phyloP scores from a whole-genome alignment of 2,797 vertebrate species.

The Xerus rutilus region DNA sequence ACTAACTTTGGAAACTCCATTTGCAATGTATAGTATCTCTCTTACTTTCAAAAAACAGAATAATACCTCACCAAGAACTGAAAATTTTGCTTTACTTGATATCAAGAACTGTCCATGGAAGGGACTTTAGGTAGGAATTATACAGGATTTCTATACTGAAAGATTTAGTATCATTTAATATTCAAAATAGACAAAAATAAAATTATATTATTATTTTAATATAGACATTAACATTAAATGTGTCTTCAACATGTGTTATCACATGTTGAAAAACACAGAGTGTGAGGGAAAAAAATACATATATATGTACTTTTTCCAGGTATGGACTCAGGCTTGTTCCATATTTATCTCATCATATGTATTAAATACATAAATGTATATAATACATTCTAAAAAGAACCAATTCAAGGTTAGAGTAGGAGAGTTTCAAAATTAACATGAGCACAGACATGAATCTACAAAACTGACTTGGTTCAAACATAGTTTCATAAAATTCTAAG shows the following conservation, averaged over 20 bases:
- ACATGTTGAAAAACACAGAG: neutral
- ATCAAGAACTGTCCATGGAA: neutral
- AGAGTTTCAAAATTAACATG: conserved; percentile 13
- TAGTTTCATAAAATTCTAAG: neutral
- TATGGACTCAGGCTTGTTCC: neutral
- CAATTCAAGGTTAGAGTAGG: neutral
- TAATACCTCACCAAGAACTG: neutral
- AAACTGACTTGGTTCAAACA: neutral
- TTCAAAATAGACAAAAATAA: neutral
- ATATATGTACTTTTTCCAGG: too few relatives aligned
- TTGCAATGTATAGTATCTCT: neutral
- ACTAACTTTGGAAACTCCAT: neutral
- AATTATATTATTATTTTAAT: neutral
- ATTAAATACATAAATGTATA: neutral
- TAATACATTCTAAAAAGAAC: neutral
- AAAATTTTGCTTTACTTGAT: neutral
- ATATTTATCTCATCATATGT: neutral
- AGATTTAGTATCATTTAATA: neutral
- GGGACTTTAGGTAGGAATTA: neutral
- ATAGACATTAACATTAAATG: neutral
- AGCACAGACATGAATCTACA: neutral
- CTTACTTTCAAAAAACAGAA: neutral
- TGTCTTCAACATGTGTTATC: neutral
- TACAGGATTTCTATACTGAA: neutral
- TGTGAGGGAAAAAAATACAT: neutral